Evolutionary conservation across 2,888 invertebrate genomes (phyloP).

Genomic region (Paralinhomoeus sp.): DNA sequence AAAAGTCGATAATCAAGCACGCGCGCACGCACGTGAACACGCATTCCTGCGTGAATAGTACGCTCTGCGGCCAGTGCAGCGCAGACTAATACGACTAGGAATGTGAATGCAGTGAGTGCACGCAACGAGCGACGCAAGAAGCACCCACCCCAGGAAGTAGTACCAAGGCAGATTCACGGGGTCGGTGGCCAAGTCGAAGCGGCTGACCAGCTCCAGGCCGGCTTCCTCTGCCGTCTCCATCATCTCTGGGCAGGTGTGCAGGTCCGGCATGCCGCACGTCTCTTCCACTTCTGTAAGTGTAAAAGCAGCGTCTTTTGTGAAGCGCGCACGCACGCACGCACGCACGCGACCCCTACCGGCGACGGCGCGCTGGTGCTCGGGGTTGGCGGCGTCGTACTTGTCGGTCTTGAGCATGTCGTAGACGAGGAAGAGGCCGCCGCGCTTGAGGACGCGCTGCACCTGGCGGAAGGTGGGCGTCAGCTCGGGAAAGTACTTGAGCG

Average conservation of each 20-base stretch:
- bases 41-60: too few relatives aligned
- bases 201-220: conserved; percentile 10
- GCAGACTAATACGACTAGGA: too few relatives aligned
- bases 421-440: conserved; percentile 17
- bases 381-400: conserved; percentile 13
- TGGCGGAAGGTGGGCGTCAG: conserved; percentile 15
- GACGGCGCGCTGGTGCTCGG: conserved; percentile 12
- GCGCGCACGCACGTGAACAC: too few relatives aligned
- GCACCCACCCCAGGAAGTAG: conserved; percentile 15
- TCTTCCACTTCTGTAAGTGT: too few relatives aligned
- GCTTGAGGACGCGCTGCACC: conserved; percentile 14
- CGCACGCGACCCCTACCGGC: conserved; percentile 10
- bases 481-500: conserved; percentile 20
- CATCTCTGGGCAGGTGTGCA: conserved; percentile 17
- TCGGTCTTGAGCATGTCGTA: conserved; percentile 22
- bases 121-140: conserved; percentile 22
- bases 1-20: too few relatives aligned
- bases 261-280: conserved; percentile 21
- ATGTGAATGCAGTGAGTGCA: conserved; percentile 9
- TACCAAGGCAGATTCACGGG: conserved; percentile 15
- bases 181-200: conserved; percentile 9
- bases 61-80: too few relatives aligned
- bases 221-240: conserved; percentile 9
- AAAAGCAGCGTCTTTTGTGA: too few relatives aligned
- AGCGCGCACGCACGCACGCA: too few relatives aligned